Conservation (phyloP, 2,113 vertebrate genomes). For the Etia nguti region DNA sequence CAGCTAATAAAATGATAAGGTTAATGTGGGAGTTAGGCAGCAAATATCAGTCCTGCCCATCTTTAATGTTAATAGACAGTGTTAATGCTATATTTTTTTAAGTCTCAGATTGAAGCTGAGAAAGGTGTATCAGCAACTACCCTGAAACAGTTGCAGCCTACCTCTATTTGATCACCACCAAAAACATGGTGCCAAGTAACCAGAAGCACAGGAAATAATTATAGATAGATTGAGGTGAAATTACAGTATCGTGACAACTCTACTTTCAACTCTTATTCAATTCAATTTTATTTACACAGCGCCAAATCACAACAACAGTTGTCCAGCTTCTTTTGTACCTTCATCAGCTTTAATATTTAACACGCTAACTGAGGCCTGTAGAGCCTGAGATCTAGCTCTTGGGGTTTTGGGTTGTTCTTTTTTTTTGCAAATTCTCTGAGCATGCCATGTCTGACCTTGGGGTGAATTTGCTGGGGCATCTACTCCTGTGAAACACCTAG, state of each 20-base stretch:
- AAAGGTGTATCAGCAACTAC: neutral
- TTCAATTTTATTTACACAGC: accelerated
- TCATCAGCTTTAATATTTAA: neutral
- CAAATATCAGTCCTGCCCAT: neutral
- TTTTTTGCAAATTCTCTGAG: no score
- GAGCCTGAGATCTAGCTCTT: neutral
- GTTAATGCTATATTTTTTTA: neutral
- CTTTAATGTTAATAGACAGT: neutral
- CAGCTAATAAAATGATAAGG: neutral
- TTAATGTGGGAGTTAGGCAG: neutral
- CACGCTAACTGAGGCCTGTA: neutral
- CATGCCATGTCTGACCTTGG: neutral
- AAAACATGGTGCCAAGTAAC: neutral
- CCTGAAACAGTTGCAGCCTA: neutral
- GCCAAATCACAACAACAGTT: neutral
- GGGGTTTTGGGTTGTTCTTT: no score
- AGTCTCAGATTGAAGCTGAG: neutral
- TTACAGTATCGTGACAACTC: no score
- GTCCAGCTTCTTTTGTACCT: neutral
- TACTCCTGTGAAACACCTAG: accelerated
- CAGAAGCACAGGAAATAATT: neutral
- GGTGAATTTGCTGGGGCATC: neutral
- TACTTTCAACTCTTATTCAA: neutral
- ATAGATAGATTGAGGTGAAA: neutral
- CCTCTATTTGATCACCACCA: neutral